phyloP scores from a whole-genome alignment of 2,113 vertebrate species.

The Oncorhynchus mykiss region DNA sequence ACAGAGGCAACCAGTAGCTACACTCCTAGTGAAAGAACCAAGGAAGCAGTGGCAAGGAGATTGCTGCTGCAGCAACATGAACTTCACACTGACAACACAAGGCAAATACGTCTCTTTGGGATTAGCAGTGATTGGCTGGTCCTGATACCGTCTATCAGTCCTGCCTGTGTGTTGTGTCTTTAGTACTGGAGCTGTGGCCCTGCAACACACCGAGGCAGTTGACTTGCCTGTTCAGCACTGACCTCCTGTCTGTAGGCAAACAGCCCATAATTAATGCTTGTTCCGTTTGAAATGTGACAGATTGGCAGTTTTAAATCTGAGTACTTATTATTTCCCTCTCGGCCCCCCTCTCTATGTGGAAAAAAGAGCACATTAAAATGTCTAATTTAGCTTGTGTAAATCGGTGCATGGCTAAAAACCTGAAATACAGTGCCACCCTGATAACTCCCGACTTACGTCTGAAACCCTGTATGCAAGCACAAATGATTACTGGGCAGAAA shows the following conservation, averaged over 20 bases:
- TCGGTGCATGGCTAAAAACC: too few relatives aligned
- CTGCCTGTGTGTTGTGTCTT: too few relatives aligned
- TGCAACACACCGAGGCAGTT: neutral
- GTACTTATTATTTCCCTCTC: neutral
- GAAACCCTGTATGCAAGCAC: too few relatives aligned
- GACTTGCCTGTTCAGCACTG: conserved; percentile 12
- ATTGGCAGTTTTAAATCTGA: conserved; percentile 13
- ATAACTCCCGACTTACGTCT: too few relatives aligned
- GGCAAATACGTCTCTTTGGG: conserved; percentile 11
- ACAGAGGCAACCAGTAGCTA: neutral
- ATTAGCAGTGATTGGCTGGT: conserved; percentile 31
- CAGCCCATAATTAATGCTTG: conserved; percentile 39
- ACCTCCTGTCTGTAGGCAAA: conserved; percentile 23
- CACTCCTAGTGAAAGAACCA: neutral
- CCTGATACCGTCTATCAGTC: too few relatives aligned
- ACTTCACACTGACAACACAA: conserved; percentile 18
- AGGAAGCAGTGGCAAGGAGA: neutral
- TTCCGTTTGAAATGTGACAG: conserved; percentile 9
- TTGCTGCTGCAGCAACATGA: conserved; percentile 1
- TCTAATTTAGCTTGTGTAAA: too few relatives aligned
- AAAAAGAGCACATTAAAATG: too few relatives aligned
- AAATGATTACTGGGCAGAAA: neutral
- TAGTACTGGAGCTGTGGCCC: too few relatives aligned
- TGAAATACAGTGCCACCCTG: too few relatives aligned
- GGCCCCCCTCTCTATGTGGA: neutral